Percentiles rank a stretch among this genome's conserved stretches.
Conservation (phyloP, 2,888 invertebrate genomes). For the Lasiommata megera region DNA sequence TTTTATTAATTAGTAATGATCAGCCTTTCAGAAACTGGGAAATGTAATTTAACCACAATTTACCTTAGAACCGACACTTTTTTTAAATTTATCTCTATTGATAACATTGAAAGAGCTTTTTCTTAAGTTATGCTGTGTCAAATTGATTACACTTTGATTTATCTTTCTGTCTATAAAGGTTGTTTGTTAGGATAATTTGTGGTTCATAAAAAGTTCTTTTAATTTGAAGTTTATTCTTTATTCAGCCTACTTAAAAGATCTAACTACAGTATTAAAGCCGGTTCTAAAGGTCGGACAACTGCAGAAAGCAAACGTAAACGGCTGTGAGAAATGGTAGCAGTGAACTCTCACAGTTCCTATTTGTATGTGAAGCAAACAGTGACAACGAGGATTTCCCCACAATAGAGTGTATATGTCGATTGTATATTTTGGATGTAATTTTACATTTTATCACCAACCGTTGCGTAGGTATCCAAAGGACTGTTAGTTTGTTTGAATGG, state of each 20-base stretch:
- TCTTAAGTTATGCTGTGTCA: too few relatives aligned
- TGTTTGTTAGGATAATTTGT: not conserved
- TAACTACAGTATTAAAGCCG: constrained; percentile 26
- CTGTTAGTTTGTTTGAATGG: constrained; percentile 65
- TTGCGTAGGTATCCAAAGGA: constrained; percentile 50
- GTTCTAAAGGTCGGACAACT: constrained; percentile 25
- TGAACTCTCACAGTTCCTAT: constrained; percentile 50
- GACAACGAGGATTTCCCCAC: constrained; percentile 52
- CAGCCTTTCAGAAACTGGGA: not conserved
- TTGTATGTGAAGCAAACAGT: constrained; percentile 42
- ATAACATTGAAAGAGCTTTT: not conserved
- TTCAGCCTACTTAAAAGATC: not conserved
- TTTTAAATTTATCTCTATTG: not conserved
- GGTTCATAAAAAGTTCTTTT: not conserved
- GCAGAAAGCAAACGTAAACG: constrained; percentile 28
- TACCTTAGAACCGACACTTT: constrained; percentile 10
- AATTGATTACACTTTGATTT: not conserved
- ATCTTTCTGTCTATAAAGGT: not conserved
- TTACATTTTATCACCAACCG: constrained; percentile 52
- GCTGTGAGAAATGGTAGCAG: constrained; percentile 43
- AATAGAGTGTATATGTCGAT: constrained; percentile 51
- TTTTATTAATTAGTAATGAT: not conserved
- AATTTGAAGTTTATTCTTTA: not conserved
- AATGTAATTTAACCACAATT: not conserved
- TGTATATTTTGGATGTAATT: constrained; percentile 77